Evolutionary conservation across 2,113 vertebrate genomes (phyloP).

Genomic region (Dascyllus trimaculatus): DNA sequence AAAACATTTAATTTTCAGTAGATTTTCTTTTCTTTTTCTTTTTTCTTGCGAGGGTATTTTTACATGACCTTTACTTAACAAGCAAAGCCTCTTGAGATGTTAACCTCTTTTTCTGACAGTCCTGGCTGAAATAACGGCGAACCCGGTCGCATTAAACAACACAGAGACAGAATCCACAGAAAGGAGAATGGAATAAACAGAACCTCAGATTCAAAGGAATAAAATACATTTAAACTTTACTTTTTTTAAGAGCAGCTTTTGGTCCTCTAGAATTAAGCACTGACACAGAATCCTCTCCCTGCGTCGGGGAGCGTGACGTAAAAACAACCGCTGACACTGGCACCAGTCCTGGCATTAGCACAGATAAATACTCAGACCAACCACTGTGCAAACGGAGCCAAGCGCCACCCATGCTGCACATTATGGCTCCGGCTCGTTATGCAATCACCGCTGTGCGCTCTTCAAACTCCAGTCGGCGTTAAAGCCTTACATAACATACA

Average conservation of each 20-base stretch:
- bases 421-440: slow-evolving; percentile 54
- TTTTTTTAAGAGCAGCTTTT: not conserved
- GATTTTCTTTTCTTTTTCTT: not conserved
- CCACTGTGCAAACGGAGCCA: slow-evolving; percentile 30
- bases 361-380: slow-evolving; percentile 38
- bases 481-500: slow-evolving; percentile 64
- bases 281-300: not conserved
- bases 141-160: not conserved
- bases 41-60: not conserved
- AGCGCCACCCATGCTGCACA: slow-evolving; percentile 48
- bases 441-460: slow-evolving; percentile 55
- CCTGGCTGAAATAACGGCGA: slow-evolving; percentile 4
- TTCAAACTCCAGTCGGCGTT: slow-evolving; percentile 46
- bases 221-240: slow-evolving; percentile 1
- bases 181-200: not conserved
- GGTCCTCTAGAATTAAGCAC: not conserved
- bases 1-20: not conserved
- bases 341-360: slow-evolving; percentile 16
- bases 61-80: slow-evolving; percentile 21
- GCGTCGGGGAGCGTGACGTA: not conserved
- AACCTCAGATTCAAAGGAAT: not conserved
- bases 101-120: slow-evolving; percentile 19
- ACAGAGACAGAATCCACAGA: not conserved
- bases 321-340: slow-evolving; percentile 24
- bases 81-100: slow-evolving; percentile 12